Evolutionary conservation across 2,888 invertebrate genomes (phyloP), one percentile per base, ranked within the genome.

Genomic region (Apodemia zela): DNA sequence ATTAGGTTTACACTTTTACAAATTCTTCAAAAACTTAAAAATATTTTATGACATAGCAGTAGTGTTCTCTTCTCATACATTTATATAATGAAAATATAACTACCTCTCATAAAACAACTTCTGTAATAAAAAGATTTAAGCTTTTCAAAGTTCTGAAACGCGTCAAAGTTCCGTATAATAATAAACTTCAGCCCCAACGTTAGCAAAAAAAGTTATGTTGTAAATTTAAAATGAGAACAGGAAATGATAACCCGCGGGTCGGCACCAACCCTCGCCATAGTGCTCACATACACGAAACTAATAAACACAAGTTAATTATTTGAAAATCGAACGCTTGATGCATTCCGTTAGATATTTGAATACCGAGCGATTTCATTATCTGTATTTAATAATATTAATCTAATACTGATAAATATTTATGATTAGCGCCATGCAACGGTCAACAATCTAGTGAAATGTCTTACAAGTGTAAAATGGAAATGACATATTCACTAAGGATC

Each of bases 161-260:
- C 17, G 70, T 54, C 54, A 25, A 54, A 54, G 49, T 42, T 45
- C 42, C 25, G 45, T 42, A 42, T 64, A 63, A 67, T 68, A 68
- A 69, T 69, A 70, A 67, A 66, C 66, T 67, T 66, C 80, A 82
- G 80, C 78, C 80, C 75, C 73, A 69, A 69, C 69, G 67, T 61
- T 69, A 69, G 70, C 85, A 88, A 88, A 89, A 89, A 86, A 74
- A 73, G 74, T 77, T 76, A 81, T 80, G 88, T 83, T 87, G 87
- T 89, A 89, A 87, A 89, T 86, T 85, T 87, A 84, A 88, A 90
- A 88, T 87, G 83, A 82, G 87, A 84, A 89, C 90, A 90, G 91
- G 92, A 91, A 85, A 89, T 90, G 89, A 91, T 91, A 90, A 91
- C 89, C 89, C 87, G 83, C 82, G 84, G 89, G 88, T 88, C 85